These are phyloP conservation scores for Halocaridina rubra DNA, from an alignment of 2,888 invertebrate genomes.

Conservation along the genomic window DNA sequence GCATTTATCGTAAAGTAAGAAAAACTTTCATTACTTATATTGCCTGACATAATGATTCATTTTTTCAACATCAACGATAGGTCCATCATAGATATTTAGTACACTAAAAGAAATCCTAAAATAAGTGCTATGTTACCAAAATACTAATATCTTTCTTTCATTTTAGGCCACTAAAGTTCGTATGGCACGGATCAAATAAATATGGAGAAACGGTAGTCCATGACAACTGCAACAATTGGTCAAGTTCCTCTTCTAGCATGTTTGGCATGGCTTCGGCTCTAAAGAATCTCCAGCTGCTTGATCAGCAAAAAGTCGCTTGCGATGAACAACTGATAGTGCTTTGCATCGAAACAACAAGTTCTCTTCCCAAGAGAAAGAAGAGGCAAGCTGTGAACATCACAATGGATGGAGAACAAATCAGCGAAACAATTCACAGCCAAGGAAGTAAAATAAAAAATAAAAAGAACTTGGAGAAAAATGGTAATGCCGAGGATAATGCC, in stretches of 20 bases:
- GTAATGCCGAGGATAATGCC: neutral
- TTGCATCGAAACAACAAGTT: conserved; percentile 84
- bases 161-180: conserved; percentile 87
- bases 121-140: too few relatives aligned
- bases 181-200: conserved; percentile 94
- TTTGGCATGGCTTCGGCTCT: conserved; percentile 87
- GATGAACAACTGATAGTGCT: conserved; percentile 88
- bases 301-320: conserved; percentile 85
- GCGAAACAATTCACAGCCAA: neutral
- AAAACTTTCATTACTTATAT: too few relatives aligned
- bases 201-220: conserved; percentile 88
- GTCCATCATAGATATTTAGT: too few relatives aligned
- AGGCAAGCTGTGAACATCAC: neutral
- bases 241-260: conserved; percentile 78
- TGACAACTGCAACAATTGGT: conserved; percentile 93
- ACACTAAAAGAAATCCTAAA: too few relatives aligned
- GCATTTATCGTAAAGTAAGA: too few relatives aligned
- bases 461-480: neutral
- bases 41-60: too few relatives aligned
- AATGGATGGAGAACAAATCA: neutral
- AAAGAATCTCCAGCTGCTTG: conserved; percentile 79
- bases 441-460: neutral
- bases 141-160: neutral
- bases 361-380: conserved; percentile 64
- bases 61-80: too few relatives aligned